Percentiles rank a stretch among this genome's conserved stretches.
phyloP scores from a whole-genome alignment of 1,140 invertebrate genomes.

The Calliopsis andreniformis region DNA sequence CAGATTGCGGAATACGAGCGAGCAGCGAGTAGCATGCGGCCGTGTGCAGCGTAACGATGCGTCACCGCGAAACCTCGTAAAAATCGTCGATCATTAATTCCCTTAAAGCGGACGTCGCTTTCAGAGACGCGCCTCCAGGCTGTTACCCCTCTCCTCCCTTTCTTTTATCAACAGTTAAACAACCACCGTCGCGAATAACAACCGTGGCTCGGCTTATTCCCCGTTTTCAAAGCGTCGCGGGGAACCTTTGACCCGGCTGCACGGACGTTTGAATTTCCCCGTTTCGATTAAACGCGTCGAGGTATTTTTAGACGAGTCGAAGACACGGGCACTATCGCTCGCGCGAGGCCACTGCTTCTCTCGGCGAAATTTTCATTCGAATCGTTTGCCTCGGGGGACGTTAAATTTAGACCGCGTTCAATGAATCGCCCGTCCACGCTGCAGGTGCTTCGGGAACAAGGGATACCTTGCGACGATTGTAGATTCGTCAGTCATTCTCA shows the following conservation, averaged over 20 bases:
- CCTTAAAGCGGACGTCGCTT: constrained; percentile 49
- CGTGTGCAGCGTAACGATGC: constrained; percentile 30
- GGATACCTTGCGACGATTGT: too few relatives aligned
- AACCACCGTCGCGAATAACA: constrained; percentile 2
- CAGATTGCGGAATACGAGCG: constrained; percentile 70
- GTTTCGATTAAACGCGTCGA: constrained; percentile 37
- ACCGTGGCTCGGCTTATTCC: constrained; percentile 2
- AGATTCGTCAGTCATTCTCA: too few relatives aligned
- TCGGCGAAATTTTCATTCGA: neutral
- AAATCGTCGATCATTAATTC: constrained; percentile 42
- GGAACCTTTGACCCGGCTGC: constrained; percentile 26
- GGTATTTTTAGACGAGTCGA: constrained; percentile 38
- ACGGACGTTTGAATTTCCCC: constrained; percentile 22
- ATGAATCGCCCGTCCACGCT: neutral
- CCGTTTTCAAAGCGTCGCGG: constrained; percentile 3
- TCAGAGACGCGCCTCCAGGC: neutral
- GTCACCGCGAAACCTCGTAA: constrained; percentile 34
- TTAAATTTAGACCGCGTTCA: neutral
- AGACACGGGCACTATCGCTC: constrained; percentile 9
- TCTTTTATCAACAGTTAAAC: neutral
- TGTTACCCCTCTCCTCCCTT: neutral
- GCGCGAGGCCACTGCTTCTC: neutral
- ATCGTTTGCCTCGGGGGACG: neutral
- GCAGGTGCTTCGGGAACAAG: too few relatives aligned
- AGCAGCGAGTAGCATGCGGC: constrained; percentile 8